Evolutionary conservation across 2,888 invertebrate species (phyloP).

Genomic region (Plemyria rubiginata): DNA sequence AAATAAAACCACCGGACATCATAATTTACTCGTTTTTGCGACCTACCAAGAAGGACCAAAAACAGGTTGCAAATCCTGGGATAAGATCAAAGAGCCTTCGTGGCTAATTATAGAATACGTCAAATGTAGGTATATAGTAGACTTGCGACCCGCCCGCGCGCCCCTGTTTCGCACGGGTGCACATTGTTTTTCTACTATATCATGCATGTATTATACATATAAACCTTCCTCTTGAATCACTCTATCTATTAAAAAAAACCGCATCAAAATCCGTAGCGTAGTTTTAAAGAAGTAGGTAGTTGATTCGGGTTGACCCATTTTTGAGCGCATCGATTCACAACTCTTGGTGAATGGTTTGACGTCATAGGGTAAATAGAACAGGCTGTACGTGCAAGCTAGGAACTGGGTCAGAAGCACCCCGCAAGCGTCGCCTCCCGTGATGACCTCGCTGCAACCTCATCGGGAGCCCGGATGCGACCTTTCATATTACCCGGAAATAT

Average conservation of each 20-base stretch:
- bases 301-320: slow-evolving; percentile 80
- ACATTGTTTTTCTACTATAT: no score
- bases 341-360: slow-evolving; percentile 79
- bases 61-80: slow-evolving; percentile 59
- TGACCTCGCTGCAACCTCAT: slow-evolving; percentile 47
- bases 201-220: no score
- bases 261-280: no score
- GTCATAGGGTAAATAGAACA: slow-evolving; percentile 77
- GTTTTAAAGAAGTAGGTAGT: no score
- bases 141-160: no score
- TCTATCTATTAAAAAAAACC: no score
- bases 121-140: no score
- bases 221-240: no score
- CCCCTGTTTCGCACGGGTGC: no score
- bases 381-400: slow-evolving; percentile 73
- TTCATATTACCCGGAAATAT: slow-evolving; percentile 44
- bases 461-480: slow-evolving; percentile 37
- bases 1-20: no score
- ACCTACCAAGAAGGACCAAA: slow-evolving; percentile 56
- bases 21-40: slow-evolving; percentile 21
- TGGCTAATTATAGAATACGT: slow-evolving; percentile 73
- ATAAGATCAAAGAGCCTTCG: slow-evolving; percentile 52
- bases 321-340: slow-evolving; percentile 76
- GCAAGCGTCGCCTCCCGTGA: slow-evolving; percentile 46
- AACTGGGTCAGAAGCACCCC: slow-evolving; percentile 71